Evolutionary conservation across 1,140 invertebrate genomes (phyloP).

Genomic region (Temnothorax longispinosus): DNA sequence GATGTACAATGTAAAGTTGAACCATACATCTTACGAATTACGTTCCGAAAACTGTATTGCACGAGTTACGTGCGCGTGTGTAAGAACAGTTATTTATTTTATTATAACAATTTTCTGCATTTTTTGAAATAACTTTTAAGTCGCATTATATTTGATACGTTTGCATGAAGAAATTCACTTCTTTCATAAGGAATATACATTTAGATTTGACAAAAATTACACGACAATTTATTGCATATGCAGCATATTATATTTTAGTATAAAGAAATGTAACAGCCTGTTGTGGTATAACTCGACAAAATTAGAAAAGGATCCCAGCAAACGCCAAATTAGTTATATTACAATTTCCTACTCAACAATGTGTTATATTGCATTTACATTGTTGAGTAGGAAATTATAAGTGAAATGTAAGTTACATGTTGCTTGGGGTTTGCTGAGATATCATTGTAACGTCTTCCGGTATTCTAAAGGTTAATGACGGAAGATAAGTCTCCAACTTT

Average conservation of each 20-base stretch:
- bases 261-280: not conserved
- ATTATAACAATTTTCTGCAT: not conserved
- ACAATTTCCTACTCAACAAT: too few relatives aligned
- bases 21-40: not conserved
- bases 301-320: not conserved
- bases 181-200: not conserved
- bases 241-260: not conserved
- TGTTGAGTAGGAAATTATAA: too few relatives aligned
- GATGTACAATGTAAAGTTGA: not conserved
- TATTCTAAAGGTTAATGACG: slow-evolving; percentile 16
- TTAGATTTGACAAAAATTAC: not conserved
- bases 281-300: not conserved
- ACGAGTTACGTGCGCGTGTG: not conserved
- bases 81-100: not conserved
- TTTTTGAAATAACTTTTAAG: slow-evolving; percentile 14
- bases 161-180: not conserved
- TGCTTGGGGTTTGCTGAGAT: too few relatives aligned
- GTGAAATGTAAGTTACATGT: too few relatives aligned
- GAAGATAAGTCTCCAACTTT: not conserved
- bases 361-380: too few relatives aligned
- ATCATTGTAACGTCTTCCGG: slow-evolving; percentile 19
- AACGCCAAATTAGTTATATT: too few relatives aligned
- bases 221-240: not conserved
- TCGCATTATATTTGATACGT: not conserved
- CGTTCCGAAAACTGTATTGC: not conserved